Base-by-base conservation (phyloP, 2,113 vertebrate genomes). In the Ammodytes dubius region DNA sequence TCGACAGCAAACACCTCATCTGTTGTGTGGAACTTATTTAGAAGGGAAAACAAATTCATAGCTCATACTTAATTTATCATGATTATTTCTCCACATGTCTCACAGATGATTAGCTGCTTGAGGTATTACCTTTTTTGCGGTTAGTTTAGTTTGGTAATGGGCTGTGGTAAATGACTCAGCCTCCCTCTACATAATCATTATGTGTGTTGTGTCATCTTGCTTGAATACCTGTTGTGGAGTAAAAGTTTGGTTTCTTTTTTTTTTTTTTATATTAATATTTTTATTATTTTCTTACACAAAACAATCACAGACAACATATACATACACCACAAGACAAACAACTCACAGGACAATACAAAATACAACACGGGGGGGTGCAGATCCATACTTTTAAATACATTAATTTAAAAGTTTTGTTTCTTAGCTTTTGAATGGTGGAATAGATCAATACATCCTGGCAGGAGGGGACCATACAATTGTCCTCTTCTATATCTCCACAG, bases 111-210 rank as follows among this genome's bases (percentile, higher is more conserved):
- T 70, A 74, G 59, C 49, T 19, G 40, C 60, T 61, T 49, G 64
- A 85, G 46, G 39, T 58, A 0, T 69, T 68, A 47, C 61, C 47
- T 13, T 59, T 27, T 79, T 39, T 54, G 0, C 82, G 64, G 40
- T 6, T 35, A 19, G 47, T 87, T 69, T 74, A 27, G 63, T 74
- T 79, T 72, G 54, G 58, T 87, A 68, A 83, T 74, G 68, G 82
- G 27, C 52, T 67, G 71, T 61, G 63, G 11, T 65, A 40, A 39
- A 39, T 85, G 84, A 83, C 57, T 85, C 60, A 87, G 74, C 13
- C 39, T 61, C 47, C 69, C 47, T 54, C n/a, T 8, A 17, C 3
- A 2, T 45, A 7, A 71, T 58, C 39, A 50, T 45, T 78, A 63
- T 6, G 52, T 71, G 11, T 69, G 15, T 73, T 61, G 40, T 53